Conservation (phyloP, 2,797 vertebrate species). For the Enteromius thamalakanensis region DNA sequence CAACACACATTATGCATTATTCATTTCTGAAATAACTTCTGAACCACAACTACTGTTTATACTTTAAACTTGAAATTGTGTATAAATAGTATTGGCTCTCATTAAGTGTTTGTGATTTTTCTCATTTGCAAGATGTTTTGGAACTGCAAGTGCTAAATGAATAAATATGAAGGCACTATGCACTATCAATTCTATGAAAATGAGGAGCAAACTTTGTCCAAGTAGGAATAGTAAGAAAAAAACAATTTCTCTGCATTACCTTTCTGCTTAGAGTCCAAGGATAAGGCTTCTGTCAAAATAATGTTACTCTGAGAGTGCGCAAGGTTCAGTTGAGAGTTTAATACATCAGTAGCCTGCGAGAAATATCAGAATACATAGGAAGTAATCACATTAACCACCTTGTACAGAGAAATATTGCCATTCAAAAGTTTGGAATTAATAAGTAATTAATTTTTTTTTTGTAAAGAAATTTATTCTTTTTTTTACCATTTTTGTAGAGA, state of each 20-base stretch:
- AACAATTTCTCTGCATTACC: constrained; percentile 69
- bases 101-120: not conserved
- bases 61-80: not conserved
- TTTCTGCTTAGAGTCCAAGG: constrained; percentile 78
- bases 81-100: not conserved
- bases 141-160: not conserved
- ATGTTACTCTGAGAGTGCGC: constrained; percentile 81
- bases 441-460: not conserved
- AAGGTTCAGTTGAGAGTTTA: constrained; percentile 82
- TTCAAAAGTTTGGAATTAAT: not conserved
- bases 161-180: not conserved
- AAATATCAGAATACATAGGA: constrained; percentile 35
- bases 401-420: not conserved
- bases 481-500: not conserved
- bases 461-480: not conserved
- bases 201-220: not conserved
- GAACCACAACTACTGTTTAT: not conserved
- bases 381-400: not conserved
- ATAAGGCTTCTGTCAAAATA: constrained; percentile 81
- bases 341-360: constrained; percentile 81
- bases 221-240: not conserved
- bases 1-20: not conserved
- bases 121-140: not conserved
- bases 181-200: not conserved
- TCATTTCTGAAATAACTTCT: not conserved